A percentile compares a stretch with the other conserved stretches of the same genome.
Evolutionary conservation across 2,113 vertebrate species (phyloP).

Genomic region (Bostrychus sinensis): DNA sequence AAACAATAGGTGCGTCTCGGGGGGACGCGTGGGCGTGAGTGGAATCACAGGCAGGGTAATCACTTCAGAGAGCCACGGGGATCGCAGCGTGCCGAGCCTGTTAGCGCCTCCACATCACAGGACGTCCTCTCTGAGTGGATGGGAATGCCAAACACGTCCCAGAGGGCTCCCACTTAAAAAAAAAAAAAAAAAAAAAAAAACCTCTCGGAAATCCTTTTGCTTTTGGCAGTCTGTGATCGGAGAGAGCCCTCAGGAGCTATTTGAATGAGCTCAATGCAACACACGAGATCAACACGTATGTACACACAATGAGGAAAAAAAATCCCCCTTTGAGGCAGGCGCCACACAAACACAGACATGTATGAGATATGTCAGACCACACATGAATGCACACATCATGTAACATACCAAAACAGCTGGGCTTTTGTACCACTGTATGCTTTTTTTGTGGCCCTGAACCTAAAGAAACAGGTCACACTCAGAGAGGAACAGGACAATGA

Average conservation of each 20-base stretch:
- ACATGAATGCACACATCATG: conserved; percentile 33
- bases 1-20: conserved; percentile 75
- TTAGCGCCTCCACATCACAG: conserved; percentile 78
- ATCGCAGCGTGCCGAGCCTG: conserved; percentile 59
- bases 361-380: conserved; percentile 48
- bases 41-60: conserved; percentile 80
- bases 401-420: conserved; percentile 28
- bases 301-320: conserved; percentile 10
- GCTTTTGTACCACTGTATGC: conserved; percentile 4
- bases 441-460: background rate
- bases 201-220: conserved; percentile 78
- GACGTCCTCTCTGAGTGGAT: conserved; percentile 75
- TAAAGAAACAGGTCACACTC: background rate
- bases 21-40: conserved; percentile 77
- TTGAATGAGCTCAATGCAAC: conserved; percentile 51
- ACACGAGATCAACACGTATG: conserved; percentile 3
- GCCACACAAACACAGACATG: conserved; percentile 46
- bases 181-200: conserved; percentile 74
- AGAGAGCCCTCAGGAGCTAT: conserved; percentile 69
- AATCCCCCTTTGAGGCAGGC: conserved; percentile 36
- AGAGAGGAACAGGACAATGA: background rate
- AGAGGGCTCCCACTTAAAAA: conserved; percentile 71
- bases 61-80: conserved; percentile 76
- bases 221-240: conserved; percentile 72
- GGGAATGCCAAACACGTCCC: conserved; percentile 78